Base-by-base conservation (phyloP, 2,888 invertebrate species). In the Schrankia costaestrigalis region DNA sequence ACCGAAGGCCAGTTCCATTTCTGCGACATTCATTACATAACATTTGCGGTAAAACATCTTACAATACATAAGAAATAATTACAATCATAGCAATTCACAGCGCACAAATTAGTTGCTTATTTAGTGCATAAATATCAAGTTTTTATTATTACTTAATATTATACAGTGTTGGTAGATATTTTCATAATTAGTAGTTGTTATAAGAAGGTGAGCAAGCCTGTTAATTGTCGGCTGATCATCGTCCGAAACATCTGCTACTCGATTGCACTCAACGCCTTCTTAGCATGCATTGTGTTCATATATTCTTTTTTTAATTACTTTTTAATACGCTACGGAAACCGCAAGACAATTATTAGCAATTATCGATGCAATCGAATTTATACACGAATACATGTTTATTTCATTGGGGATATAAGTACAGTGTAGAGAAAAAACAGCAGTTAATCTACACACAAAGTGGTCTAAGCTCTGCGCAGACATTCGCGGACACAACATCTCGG, bases 151-250 rank as follows among this genome's bases (percentile, higher is more conserved):
- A 27, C 29, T 33, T 17, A 31, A 27, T 35, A 38, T 46, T 49
- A 51, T 41, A 44, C 44, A 46, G 31, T 36, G 56, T 50, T 53
- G 47, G 38, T 50, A 50, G 43, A 48, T 53, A 54, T 53, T 54
- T 53, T 54, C 40, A 38, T 68, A 70, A 67, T 63, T 49, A 65
- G 56, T 37, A 40, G 51, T 63, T 53, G 54, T 58, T 58, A 61
- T 56, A 56, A 36, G 41, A 36, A 59, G 39, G 56, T 63, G 67
- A 78, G 76, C 77, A 77, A 70, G 75, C 71, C 71, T 61, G 77
- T 58, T 78, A 78, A 78, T 78, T 71, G 71, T 57, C 35, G 35
- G 40, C 38, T 57, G 64, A 68, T 69, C 62, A 65, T 57, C 49
- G 55, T 38, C 48, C 50, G 52, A 48, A 63, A 57, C 67, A 63